Evolutionary conservation across 2,113 vertebrate species (phyloP), one percentile per base, ranked within the genome.

Genomic region (Chionodraco myersi): DNA sequence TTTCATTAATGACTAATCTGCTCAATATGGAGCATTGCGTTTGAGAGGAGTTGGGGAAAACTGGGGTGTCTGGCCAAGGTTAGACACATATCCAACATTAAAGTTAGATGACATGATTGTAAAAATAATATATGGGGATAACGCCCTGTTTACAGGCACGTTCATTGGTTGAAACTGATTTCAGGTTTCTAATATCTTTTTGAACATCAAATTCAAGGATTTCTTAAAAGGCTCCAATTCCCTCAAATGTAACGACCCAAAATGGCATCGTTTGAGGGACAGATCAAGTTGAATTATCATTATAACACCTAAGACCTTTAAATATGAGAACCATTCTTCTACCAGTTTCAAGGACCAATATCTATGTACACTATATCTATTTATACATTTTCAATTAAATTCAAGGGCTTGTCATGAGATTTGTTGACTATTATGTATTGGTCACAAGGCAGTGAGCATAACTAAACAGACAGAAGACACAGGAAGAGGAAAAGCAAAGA

Each of bases 1-100:
- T 94, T 94, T 94, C 93, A 95, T 95, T 93, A 94, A 89, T 84
- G 82, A 86, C 91, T 94, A 94, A 95, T 92, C 83, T 88, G 83
- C 86, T 90, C 91, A 94, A 93, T 93, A 89, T 94, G 94, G 74
- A 78, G 72, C 63, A 64, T 70, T 87, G 92, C 83, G 92, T 78
- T 77, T 16, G 74, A 81, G 63, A 79, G 54, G 16, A 23, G 60
- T 41, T 48, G 18, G 36, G 61, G 59, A 71, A 70, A 30, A 9
- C 60, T 12, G 67, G 60, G 49, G 61, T 2, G 30, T 61, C 53
- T 53, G 18, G 52, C 49, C 13, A 11, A 49, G 57, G 6, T 63
- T 6, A 62, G 72, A 70, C 45, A 51, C 69, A 68, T 59, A 53
- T 79, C 15, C 60, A 34, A 41, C 48, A 53, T 30, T 54, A 59